A percentile compares a stretch with the other conserved stretches of the same genome.
These are phyloP conservation scores for Chloroceryle amazona DNA, from an alignment of 2,797 vertebrate genomes.

Conservation along the genomic window DNA sequence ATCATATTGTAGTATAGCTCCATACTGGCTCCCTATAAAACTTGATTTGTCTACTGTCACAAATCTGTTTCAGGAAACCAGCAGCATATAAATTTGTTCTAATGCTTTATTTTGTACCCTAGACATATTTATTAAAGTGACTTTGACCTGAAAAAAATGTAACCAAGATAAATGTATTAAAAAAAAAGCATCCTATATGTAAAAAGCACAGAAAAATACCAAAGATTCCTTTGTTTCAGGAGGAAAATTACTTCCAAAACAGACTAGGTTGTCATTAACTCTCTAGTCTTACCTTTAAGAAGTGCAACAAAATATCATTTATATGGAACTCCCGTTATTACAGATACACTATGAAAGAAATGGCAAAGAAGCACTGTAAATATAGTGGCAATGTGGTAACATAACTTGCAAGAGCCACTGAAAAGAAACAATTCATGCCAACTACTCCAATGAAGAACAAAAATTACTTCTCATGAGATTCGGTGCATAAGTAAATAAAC, in stretches of 20 bases:
- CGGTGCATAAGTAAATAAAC: neutral
- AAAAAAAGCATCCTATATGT: neutral
- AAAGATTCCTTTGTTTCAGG: neutral
- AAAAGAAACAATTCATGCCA: neutral
- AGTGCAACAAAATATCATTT: neutral
- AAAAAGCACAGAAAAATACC: neutral
- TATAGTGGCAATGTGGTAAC: neutral
- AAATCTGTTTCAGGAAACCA: neutral
- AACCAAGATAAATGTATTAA: neutral
- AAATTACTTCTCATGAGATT: neutral
- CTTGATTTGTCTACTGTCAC: slow-evolving; percentile 17
- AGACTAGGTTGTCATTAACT: neutral
- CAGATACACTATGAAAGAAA: neutral
- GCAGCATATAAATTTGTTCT: neutral
- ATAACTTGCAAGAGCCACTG: neutral
- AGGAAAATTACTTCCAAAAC: neutral
- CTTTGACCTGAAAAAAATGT: slow-evolving; percentile 21
- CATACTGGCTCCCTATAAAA: neutral
- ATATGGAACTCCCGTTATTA: neutral
- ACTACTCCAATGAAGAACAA: neutral
- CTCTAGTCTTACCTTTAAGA: neutral
- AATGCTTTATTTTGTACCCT: neutral
- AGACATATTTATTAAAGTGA: slow-evolving; percentile 13
- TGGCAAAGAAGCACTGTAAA: neutral
- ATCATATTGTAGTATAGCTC: neutral